Base-by-base conservation (phyloP, 2,113 vertebrate species). In the Nerophis ophidion region DNA sequence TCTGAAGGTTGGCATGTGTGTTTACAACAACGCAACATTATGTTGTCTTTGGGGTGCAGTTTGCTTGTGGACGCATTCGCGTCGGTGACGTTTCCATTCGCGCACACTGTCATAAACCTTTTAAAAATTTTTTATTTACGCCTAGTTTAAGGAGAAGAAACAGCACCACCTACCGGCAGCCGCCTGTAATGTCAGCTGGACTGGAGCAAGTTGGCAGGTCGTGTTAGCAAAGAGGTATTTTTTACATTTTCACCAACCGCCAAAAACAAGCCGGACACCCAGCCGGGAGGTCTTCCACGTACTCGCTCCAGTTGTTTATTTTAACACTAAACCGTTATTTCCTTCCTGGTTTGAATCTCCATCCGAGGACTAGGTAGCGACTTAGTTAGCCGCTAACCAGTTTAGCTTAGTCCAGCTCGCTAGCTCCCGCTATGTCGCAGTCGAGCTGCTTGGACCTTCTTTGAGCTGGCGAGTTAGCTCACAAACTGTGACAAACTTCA, bases 151-250 rank as follows among this genome's bases (percentile, higher is more conserved):
- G 40, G 3, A 48, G 45, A 8, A 26, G 35, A 49, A 77, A 77
- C 76, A 83, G 82, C 84, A 14, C 76, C 84, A 62, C 81, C 83
- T 80, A 53, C 78, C 7, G 67, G 14, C 0, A 10, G 0, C 0
- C 0, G 16, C 0, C 5, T 45, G 72, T 6, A 57, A 52, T 1
- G 36, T 58, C 71, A 59, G 72, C 68, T 77, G 63, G 77, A 56
- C 61, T 66, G 72, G 76, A 56, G 65, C 54, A 72, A 83, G 85
- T 87, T 86, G 65, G 86, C 68, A 76, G 83, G 69, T 88, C 66
- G 62, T 8, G 63, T 59, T 76, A 66, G 73, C 69, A 19, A 45
- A 56, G 19, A 35, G 61, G 16, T 36, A 55, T 52, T 38, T 48
- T 47, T 52, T 65, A 51, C 12, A 60, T 14, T 54, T 68, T 71